A percentile compares a stretch with the other conserved stretches of the same genome.
These are phyloP conservation scores for Hecatera dysodea DNA, from an alignment of 2,888 invertebrate genomes.

Conservation along the genomic window DNA sequence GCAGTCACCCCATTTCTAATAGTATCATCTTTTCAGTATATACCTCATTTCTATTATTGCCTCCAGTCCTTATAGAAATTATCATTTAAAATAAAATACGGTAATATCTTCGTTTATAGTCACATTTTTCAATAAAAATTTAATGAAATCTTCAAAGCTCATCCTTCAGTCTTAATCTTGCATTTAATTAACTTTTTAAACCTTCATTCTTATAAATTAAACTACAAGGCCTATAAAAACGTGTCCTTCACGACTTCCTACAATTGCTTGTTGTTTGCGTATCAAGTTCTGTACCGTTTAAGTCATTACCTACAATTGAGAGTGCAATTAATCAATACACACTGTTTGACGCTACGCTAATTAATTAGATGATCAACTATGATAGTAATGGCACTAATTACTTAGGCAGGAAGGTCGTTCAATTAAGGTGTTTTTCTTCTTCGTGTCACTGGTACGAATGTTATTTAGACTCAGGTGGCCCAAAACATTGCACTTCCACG, in stretches of 20 bases:
- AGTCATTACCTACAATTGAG: constrained; percentile 48
- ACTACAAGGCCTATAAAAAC: constrained; percentile 38
- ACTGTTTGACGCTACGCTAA: constrained; percentile 21
- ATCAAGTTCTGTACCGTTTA: constrained; percentile 41
- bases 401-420: background rate
- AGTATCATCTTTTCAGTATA: background rate
- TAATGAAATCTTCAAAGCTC: background rate
- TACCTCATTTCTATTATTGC: background rate
- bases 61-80: too few species aligned
- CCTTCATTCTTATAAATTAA: background rate
- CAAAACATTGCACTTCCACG: too few species aligned
- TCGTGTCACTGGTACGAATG: too few species aligned
- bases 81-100: background rate
- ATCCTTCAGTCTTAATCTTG: background rate
- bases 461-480: too few species aligned
- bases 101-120: background rate
- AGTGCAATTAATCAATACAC: constrained; percentile 55
- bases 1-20: background rate
- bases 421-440: constrained; percentile 4
- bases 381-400: constrained; percentile 18
- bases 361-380: constrained; percentile 24
- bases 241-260: constrained; percentile 54
- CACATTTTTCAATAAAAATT: constrained; percentile 1
- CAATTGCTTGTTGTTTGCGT: constrained; percentile 52
- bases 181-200: constrained; percentile 21